A percentile compares a stretch with the other conserved stretches of the same genome.
Conservation (phyloP, 1,140 invertebrate species). For the Andricus grossulariae region DNA sequence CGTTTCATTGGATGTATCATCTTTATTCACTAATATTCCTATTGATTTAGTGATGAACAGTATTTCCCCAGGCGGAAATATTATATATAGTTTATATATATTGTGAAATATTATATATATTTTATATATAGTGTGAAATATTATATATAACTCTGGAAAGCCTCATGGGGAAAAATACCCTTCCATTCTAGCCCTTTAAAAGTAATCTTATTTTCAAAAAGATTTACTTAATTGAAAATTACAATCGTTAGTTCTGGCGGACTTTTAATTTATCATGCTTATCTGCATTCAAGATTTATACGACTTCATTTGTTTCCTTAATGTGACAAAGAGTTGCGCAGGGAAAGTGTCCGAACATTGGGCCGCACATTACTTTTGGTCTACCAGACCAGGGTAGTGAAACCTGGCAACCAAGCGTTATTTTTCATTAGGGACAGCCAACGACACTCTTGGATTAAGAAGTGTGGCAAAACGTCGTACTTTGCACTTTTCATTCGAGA, state of each 20-base stretch:
- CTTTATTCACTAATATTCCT: too few relatives aligned
- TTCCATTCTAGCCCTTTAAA: background rate
- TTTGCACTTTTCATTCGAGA: background rate
- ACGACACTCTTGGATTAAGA: slow-evolving; percentile 19
- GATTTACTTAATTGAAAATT: slow-evolving; percentile 7
- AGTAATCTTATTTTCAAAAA: background rate
- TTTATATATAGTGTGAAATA: too few relatives aligned
- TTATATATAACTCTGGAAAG: too few relatives aligned
- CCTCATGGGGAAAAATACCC: too few relatives aligned
- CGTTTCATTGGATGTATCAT: too few relatives aligned
- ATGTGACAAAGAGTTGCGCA: slow-evolving; percentile 19
- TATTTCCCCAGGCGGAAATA: too few relatives aligned
- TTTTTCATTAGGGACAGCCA: slow-evolving; percentile 22
- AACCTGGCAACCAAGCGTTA: slow-evolving; percentile 24
- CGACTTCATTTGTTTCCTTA: slow-evolving; percentile 28
- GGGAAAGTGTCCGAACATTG: slow-evolving; percentile 4
- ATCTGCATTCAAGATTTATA: slow-evolving; percentile 29
- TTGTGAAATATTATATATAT: too few relatives aligned
- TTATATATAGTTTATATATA: too few relatives aligned
- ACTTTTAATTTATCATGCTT: slow-evolving; percentile 13
- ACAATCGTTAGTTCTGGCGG: slow-evolving; percentile 4
- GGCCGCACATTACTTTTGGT: slow-evolving; percentile 23
- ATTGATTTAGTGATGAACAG: too few relatives aligned
- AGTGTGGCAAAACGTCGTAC: background rate
- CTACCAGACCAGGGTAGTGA: background rate